Conservation (phyloP, 2,888 invertebrate genomes). For the Actias luna region DNA sequence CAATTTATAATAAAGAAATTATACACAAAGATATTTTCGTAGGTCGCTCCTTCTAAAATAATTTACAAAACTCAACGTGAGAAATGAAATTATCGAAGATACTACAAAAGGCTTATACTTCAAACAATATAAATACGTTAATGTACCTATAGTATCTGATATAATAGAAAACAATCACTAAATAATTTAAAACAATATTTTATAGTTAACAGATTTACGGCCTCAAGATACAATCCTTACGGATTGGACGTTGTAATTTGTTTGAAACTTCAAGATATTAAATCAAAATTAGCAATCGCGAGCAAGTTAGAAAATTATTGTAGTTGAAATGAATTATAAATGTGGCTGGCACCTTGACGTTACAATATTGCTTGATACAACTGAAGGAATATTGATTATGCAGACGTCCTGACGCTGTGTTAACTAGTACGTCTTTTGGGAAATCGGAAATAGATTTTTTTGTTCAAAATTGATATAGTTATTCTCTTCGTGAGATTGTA, state of each 20-base stretch:
- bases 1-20: no score
- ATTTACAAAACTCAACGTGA: no score
- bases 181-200: no score
- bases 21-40: no score
- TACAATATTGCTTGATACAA: not conserved
- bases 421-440: no score
- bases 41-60: no score
- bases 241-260: not conserved
- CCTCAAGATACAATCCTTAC: not conserved
- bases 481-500: no score
- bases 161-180: not conserved
- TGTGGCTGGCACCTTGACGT: not conserved
- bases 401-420: no score
- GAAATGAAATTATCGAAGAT: no score
- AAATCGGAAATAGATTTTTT: no score
- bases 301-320: not conserved
- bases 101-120: not conserved
- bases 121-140: not conserved
- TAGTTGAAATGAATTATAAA: constrained; percentile 1
- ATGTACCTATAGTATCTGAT: not conserved
- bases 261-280: not conserved
- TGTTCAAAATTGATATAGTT: no score
- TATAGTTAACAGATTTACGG: not conserved
- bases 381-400: not conserved
- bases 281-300: constrained; percentile 5